Conservation (phyloP, 2,888 invertebrate genomes). For the Eupelmus urozonus region DNA sequence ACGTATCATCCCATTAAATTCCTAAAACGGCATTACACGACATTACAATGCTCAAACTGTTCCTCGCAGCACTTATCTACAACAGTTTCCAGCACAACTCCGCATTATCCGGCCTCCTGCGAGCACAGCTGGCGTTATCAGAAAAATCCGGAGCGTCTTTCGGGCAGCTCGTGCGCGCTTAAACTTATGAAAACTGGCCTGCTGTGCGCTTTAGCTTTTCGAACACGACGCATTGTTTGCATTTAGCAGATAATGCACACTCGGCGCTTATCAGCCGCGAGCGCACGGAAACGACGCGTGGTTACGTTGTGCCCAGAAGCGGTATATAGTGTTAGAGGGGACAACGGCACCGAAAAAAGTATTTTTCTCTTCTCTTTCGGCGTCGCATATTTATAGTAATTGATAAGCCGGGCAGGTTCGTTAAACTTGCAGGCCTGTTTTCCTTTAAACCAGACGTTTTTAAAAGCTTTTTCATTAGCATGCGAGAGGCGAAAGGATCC, state of each 20-base stretch:
- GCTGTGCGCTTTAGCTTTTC: conserved; percentile 21
- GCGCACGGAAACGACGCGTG: conserved; percentile 35
- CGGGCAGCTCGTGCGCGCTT: not conserved
- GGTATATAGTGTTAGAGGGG: not conserved
- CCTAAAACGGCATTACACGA: no score
- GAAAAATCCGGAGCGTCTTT: conserved; percentile 19
- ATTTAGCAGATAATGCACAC: conserved; percentile 25
- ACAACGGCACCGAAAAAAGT: not conserved
- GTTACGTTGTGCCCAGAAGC: conserved; percentile 1
- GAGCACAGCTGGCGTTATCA: conserved; percentile 32
- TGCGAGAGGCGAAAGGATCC: not conserved
- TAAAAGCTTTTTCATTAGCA: conserved; percentile 36
- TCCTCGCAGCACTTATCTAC: no score
- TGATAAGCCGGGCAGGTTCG: conserved; percentile 34
- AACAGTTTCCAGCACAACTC: no score
- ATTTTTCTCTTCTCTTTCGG: conserved; percentile 10
- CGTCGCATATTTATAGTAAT: conserved; percentile 2
- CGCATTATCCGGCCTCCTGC: not conserved
- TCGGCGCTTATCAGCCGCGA: conserved; percentile 31
- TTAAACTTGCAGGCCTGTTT: conserved; percentile 20
- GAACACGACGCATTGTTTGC: conserved; percentile 48
- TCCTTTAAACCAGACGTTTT: conserved; percentile 20
- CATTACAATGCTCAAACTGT: no score
- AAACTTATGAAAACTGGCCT: conserved; percentile 8
- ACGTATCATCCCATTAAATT: no score